Base-by-base conservation (phyloP, 2,888 invertebrate genomes). In the Troglohyphantes excavatus region DNA sequence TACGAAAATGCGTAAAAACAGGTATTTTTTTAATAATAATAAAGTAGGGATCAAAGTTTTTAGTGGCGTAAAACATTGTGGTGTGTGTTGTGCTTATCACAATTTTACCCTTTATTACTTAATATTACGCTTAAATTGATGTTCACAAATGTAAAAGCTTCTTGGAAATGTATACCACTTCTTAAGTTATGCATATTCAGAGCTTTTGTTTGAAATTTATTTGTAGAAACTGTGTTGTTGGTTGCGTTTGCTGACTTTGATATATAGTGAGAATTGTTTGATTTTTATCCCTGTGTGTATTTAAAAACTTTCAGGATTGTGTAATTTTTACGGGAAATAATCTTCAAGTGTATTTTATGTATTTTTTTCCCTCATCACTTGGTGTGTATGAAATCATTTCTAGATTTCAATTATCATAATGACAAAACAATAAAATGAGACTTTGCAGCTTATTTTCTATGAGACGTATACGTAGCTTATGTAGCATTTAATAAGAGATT, bases 21-120 rank as follows among this genome's bases (percentile, higher is more conserved):
- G 70, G 59, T 82, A 82, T 82, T 82, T 82, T 81, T 82, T 82
- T 82, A 68, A 78, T 26, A 65, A 53, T 53, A 53, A 39, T 13
- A 13, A 39, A 61, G 27, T 82, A 82, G 82, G 53, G 59, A 82
- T 70, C 68, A 59, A 53, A 61, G 33, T 53, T 70, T 70, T 53
- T 82, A 82, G 82, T 72, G 33, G 59, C 70, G 29, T 70, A 61
- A 82, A 70, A 39, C 63, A 65, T 23, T 78, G 33, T 82, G 82
- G 59, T 61, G 70, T 82, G 29, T n/a, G 63, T 46, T 53, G 61
- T 75, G 75, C 59, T 78, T 43, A 78, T 65, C 65, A 53, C 53
- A 63, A 46, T 81, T 68, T 82, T 70, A 59, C 59, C 39, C 72
- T 82, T 82, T 81, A 81, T 68, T 68, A 68, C n/a, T 13, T 53